Conservation (phyloP, 2,113 vertebrate species). For the Zonotrichia leucophrys region DNA sequence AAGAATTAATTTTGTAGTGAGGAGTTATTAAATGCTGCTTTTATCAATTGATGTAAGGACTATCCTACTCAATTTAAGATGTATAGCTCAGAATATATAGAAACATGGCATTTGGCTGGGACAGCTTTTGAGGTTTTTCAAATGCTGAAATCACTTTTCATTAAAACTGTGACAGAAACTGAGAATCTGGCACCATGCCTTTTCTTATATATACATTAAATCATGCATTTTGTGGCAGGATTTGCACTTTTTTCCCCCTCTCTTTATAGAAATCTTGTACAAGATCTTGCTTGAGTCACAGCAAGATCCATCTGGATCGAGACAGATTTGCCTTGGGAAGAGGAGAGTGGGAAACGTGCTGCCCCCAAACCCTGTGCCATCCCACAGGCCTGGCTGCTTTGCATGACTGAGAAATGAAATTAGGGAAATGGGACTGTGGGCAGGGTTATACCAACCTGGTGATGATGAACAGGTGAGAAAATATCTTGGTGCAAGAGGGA, state of each 20-base stretch:
- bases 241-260: background rate
- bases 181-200: conserved; percentile 46
- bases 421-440: background rate
- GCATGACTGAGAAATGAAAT: background rate
- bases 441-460: background rate
- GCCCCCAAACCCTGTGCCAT: background rate
- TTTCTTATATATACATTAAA: conserved; percentile 35
- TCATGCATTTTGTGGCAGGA: background rate
- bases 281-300: background rate
- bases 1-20: background rate
- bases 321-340: background rate
- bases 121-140: conserved; percentile 58
- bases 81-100: conserved; percentile 30
- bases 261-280: conserved; percentile 2
- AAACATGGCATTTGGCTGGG: conserved; percentile 57
- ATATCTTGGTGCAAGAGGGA: rapidly evolving
- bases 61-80: background rate
- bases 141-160: conserved; percentile 60
- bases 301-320: background rate
- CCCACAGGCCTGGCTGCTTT: background rate
- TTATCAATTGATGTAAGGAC: background rate
- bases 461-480: background rate
- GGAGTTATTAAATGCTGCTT: background rate
- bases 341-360: background rate
- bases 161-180: conserved; percentile 65